A percentile compares a stretch with the other conserved stretches of the same genome.
Evolutionary conservation across 2,113 vertebrate genomes (phyloP).

Genomic region (Lepus timidus): DNA sequence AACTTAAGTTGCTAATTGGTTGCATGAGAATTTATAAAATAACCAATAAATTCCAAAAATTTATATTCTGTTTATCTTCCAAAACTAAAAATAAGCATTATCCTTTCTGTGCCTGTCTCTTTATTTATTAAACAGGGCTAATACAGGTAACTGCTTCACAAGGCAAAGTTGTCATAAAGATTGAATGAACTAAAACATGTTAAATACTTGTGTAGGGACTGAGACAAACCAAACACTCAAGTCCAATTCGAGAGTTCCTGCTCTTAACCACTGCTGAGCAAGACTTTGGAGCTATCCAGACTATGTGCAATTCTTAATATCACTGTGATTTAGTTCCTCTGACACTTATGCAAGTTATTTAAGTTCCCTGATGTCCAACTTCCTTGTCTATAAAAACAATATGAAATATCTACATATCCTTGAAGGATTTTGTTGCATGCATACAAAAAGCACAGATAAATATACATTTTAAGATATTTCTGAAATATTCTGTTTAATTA

Average conservation of each 20-base stretch:
- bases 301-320: neutral
- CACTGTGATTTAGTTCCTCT: neutral
- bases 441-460: neutral
- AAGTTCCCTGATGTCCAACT: neutral
- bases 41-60: neutral
- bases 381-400: neutral
- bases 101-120: too few relatives aligned
- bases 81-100: constrained; percentile 47
- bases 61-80: neutral
- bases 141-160: too few relatives aligned
- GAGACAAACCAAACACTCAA: neutral
- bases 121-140: too few relatives aligned
- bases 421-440: neutral
- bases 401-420: neutral
- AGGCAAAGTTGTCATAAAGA: too few relatives aligned
- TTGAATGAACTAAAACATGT: too few relatives aligned
- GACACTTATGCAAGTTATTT: neutral
- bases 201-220: too few relatives aligned
- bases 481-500: constrained; percentile 34
- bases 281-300: neutral
- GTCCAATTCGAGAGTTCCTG: neutral
- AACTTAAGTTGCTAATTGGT: constrained; percentile 33
- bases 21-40: constrained; percentile 30
- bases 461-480: constrained; percentile 28
- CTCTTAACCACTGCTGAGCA: neutral